Base-by-base conservation (phyloP, 2,888 invertebrate species). In the Rhingia campestris region DNA sequence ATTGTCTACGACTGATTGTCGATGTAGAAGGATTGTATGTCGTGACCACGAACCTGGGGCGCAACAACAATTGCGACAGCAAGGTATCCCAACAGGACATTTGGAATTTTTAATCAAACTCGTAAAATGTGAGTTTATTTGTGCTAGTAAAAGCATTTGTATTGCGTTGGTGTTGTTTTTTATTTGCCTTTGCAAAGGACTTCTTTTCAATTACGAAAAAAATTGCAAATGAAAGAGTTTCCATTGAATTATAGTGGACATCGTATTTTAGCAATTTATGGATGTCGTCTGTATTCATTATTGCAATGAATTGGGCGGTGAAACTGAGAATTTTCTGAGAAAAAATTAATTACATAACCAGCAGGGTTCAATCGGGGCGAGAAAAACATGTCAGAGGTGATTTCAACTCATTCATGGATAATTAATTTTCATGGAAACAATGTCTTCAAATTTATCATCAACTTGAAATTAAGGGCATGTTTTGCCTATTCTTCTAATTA, bases 21-120 rank as follows among this genome's bases (percentile, higher is more conserved):
- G 58, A 66, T 66, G 74, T 47, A 45, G 41, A 14, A 54, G 37
- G 54, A 10, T 47, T 45, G 10, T 43, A 14, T 33, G 35, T 22
- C 12, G 56, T 41, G 53, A 54, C 53, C 49, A 33, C 56, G 14
- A 33, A 33, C 49, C 7, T 6, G 3, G 12, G 4, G 6, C 4
- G 49, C 14, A 33, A 14, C n/a, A 30, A 49, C 47, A 51, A 58
- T 58, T 49, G 49, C 14, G 49, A 35, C 54, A 64, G 9, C 56
- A 39, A 56, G 54, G 73, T 66, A 74, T 49, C 39, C 39, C 32
- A n/a, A 6, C 4, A 12, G 7, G 22, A 2, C 49, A 51, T 66
- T 74, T 49, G 41, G 58, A 74, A 74, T 74, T 74, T 74, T 74
- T 73, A 73, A 73, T 73, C 73, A 66, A 74, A 66, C 58, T n/a